Percentiles rank a stretch among this genome's conserved stretches.
Evolutionary conservation across 1,140 invertebrate species (phyloP).

Genomic region (Amphibalanus amphitrite): DNA sequence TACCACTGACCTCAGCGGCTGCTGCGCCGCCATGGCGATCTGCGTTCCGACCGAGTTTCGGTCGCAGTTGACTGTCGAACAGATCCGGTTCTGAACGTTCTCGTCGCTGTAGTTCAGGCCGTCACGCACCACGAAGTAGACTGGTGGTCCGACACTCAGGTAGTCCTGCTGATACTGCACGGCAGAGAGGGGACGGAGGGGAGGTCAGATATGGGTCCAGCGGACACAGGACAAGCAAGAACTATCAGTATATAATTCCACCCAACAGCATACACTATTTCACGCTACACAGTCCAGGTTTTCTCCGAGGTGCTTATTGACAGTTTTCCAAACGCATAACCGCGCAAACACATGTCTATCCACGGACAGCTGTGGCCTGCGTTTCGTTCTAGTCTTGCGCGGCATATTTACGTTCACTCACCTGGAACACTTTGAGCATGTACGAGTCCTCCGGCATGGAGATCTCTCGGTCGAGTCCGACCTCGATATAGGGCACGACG

Average conservation of each 20-base stretch:
- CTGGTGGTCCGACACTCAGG: slow-evolving; percentile 64
- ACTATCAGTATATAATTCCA: too few species aligned
- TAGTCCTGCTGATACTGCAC: slow-evolving; percentile 3
- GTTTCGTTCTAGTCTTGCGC: too few species aligned
- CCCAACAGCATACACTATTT: too few species aligned
- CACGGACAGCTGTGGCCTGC: too few species aligned
- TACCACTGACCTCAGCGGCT: not conserved
- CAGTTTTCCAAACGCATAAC: too few species aligned
- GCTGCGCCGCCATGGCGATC: not conserved
- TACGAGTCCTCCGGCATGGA: slow-evolving; percentile 77
- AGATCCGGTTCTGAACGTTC: slow-evolving; percentile 41
- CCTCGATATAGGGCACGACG: slow-evolving; percentile 33
- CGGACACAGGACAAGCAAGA: too few species aligned
- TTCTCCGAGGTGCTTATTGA: too few species aligned
- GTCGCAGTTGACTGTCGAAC: not conserved
- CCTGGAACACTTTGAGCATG: slow-evolving; percentile 58
- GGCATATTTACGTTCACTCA: too few species aligned
- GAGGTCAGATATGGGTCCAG: too few species aligned
- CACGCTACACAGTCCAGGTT: too few species aligned
- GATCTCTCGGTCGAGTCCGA: slow-evolving; percentile 74
- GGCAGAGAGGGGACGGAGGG: too few species aligned
- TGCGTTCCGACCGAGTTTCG: not conserved
- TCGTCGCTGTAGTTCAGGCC: slow-evolving; percentile 49
- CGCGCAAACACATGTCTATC: too few species aligned
- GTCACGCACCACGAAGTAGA: slow-evolving; percentile 64